Percentiles rank a stretch among this genome's conserved stretches.
These are phyloP conservation scores for Amphiduros pacificus DNA, from an alignment of 2,888 invertebrate species.

Conservation along the genomic window DNA sequence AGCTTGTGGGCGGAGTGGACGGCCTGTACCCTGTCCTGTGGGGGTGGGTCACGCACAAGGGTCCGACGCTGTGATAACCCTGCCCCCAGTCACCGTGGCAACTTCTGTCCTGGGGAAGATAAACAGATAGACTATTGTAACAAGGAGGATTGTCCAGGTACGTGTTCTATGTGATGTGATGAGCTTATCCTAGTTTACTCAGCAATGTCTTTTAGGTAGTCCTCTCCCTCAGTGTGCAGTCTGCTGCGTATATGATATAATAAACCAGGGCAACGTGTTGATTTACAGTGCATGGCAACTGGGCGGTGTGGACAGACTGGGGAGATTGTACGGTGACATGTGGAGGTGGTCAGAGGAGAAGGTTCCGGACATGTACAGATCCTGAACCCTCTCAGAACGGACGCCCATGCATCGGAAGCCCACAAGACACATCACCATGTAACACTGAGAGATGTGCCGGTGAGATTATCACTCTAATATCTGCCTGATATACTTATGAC, in stretches of 20 bases:
- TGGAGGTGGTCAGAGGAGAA: slow-evolving; percentile 63
- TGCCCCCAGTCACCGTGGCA: slow-evolving; percentile 47
- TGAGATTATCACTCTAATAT: slow-evolving; percentile 7
- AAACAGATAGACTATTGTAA: slow-evolving; percentile 53
- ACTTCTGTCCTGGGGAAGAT: slow-evolving; percentile 45
- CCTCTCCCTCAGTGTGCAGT: too few relatives aligned
- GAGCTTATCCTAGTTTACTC: not conserved
- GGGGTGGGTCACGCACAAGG: slow-evolving; percentile 44
- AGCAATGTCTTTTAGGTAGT: too few relatives aligned
- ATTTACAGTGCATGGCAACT: slow-evolving; percentile 47
- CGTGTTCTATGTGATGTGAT: too few relatives aligned
- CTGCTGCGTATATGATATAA: too few relatives aligned
- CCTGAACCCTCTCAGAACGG: slow-evolving; percentile 57
- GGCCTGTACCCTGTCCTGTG: slow-evolving; percentile 52
- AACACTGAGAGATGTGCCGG: slow-evolving; percentile 52
- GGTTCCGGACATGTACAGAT: slow-evolving; percentile 62
- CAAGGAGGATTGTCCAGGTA: slow-evolving; percentile 52
- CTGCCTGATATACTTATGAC: too few relatives aligned
- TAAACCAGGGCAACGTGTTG: too few relatives aligned
- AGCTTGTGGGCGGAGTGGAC: slow-evolving; percentile 51
- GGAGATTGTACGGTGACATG: slow-evolving; percentile 64
- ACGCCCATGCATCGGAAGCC: slow-evolving; percentile 50
- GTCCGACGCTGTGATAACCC: slow-evolving; percentile 50
- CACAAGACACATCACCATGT: slow-evolving; percentile 46
- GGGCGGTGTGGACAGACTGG: slow-evolving; percentile 67